Conservation (phyloP, 2,888 invertebrate genomes). For the Rotaria macrura region DNA sequence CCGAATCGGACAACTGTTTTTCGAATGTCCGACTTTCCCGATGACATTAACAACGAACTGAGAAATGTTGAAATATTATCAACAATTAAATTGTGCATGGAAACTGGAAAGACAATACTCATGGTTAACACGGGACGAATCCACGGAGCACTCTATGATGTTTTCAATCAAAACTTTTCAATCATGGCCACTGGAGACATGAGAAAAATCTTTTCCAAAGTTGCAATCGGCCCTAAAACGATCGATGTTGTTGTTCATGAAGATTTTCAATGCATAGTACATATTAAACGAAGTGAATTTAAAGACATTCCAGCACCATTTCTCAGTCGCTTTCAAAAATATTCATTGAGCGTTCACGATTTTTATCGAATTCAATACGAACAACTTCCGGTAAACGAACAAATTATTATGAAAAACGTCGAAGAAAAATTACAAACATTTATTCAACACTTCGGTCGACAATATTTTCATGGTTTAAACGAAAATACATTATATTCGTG, state of each 20-base stretch:
- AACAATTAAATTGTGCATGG: constrained; percentile 14
- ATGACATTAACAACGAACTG: constrained; percentile 7
- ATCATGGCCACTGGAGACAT: neutral
- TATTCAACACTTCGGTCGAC: neutral
- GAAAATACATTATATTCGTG: neutral
- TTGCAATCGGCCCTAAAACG: neutral
- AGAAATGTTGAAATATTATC: constrained; percentile 10
- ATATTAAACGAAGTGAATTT: constrained; percentile 16
- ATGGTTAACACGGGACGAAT: constrained; percentile 9
- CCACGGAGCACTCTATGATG: constrained; percentile 3
- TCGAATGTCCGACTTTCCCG: constrained; percentile 19
- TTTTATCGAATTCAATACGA: constrained; percentile 5
- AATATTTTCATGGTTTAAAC: constrained; percentile 15
- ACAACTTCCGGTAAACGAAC: neutral
- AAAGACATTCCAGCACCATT: neutral
- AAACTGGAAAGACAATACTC: neutral
- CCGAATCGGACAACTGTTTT: constrained; percentile 15
- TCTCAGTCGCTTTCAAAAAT: constrained; percentile 15
- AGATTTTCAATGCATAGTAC: constrained; percentile 18
- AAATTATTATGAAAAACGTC: neutral
- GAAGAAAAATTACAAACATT: constrained; percentile 9
- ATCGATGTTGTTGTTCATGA: constrained; percentile 2
- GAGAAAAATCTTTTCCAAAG: constrained; percentile 14
- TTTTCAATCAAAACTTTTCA: constrained; percentile 14
- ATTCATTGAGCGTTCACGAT: neutral